phyloP scores from a whole-genome alignment of 1,140 invertebrate genomes.

The Luehdorfia chinensis region DNA sequence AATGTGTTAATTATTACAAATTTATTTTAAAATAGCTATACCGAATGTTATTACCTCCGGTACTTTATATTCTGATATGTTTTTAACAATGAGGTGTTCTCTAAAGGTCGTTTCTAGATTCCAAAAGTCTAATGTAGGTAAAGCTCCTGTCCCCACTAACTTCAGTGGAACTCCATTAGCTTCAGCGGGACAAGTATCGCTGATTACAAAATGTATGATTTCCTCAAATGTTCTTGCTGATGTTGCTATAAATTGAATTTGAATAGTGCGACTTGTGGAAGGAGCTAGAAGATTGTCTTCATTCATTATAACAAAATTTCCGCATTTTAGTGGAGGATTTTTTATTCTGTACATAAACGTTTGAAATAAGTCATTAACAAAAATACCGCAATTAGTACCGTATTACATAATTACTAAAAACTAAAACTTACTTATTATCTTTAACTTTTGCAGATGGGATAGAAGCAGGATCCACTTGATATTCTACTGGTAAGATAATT shows the following conservation, averaged over 20 bases:
- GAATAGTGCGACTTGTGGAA: slow-evolving; percentile 52
- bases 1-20: neutral
- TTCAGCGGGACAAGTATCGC: slow-evolving; percentile 65
- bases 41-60: slow-evolving; percentile 41
- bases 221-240: slow-evolving; percentile 54
- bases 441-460: slow-evolving; percentile 39
- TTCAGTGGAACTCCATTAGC: slow-evolving; percentile 63
- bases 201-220: slow-evolving; percentile 65
- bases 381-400: neutral
- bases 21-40: neutral
- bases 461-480: slow-evolving; percentile 33
- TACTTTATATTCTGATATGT: slow-evolving; percentile 53
- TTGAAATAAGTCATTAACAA: neutral
- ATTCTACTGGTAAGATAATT: slow-evolving; percentile 50
- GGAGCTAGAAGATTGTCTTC: slow-evolving; percentile 64
- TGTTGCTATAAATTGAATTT: slow-evolving; percentile 61
- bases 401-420: too few species aligned
- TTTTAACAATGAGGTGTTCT: slow-evolving; percentile 65
- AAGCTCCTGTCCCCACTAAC: slow-evolving; percentile 61
- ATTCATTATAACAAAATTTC: slow-evolving; percentile 60
- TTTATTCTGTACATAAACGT: slow-evolving; percentile 43
- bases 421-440: slow-evolving; percentile 51
- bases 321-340: slow-evolving; percentile 60
- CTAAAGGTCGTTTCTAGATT: slow-evolving; percentile 67
- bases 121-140: slow-evolving; percentile 67